A percentile compares a stretch with the other conserved stretches of the same genome.
These are phyloP conservation scores for Oithona nana DNA, from an alignment of 2,888 invertebrate species.

Conservation along the genomic window DNA sequence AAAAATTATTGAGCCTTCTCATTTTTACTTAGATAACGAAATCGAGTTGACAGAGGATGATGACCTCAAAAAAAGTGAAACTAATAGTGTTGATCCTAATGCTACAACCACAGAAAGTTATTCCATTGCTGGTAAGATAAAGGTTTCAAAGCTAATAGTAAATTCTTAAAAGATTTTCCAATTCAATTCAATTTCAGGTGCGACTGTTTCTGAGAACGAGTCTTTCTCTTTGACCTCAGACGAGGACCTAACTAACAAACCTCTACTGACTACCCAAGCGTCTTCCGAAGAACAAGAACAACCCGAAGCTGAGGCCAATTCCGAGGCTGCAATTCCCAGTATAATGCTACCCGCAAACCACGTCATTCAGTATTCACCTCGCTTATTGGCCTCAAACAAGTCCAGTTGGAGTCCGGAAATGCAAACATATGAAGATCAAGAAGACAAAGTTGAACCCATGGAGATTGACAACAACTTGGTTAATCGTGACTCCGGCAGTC, in stretches of 20 bases:
- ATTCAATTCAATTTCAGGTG: conserved; percentile 23
- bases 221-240: conserved; percentile 21
- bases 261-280: background rate
- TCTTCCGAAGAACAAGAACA: background rate
- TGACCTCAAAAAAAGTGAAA: no score
- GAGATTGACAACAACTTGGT: no score
- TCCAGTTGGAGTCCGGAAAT: background rate
- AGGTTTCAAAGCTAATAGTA: conserved; percentile 22
- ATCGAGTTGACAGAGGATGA: no score
- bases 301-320: background rate
- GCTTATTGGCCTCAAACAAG: background rate
- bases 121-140: conserved; percentile 9
- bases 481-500: no score
- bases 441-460: background rate
- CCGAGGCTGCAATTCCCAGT: background rate
- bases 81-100: no score
- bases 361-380: background rate
- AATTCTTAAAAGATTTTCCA: background rate
- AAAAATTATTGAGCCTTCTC: no score
- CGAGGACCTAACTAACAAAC: background rate
- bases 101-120: background rate
- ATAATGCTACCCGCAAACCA: background rate
- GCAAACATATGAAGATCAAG: background rate
- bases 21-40: no score
- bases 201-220: conserved; percentile 25